phyloP scores from a whole-genome alignment of 2,113 vertebrate species.

The Laterallus jamaicensis region DNA sequence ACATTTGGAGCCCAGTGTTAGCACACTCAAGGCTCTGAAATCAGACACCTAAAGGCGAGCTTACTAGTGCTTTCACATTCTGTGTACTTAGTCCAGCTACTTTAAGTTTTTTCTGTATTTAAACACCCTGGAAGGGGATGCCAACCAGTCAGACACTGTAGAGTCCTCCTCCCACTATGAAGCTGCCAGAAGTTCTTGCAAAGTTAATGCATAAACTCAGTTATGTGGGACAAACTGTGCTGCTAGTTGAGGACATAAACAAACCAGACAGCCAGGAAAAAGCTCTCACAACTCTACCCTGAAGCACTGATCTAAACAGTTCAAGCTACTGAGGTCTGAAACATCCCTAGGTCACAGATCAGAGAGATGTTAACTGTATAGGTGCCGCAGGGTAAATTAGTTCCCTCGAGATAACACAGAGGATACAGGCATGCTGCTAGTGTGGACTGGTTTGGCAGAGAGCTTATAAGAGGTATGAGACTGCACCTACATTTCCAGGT shows the following conservation, averaged over 20 bases:
- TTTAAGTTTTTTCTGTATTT: neutral
- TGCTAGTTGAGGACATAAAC: neutral
- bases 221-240: neutral
- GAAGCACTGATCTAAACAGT: neutral
- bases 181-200: neutral
- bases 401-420: neutral
- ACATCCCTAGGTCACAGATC: neutral
- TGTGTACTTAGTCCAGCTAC: neutral
- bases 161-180: neutral
- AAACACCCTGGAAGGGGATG: neutral
- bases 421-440: neutral
- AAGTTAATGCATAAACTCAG: neutral
- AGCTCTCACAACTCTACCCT: neutral
- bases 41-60: neutral
- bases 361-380: neutral
- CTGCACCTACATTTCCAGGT: neutral
- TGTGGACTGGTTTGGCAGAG: neutral
- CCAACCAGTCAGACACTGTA: neutral
- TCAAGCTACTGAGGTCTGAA: neutral
- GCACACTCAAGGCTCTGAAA: neutral
- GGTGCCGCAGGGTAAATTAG: neutral
- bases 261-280: neutral
- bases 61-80: neutral
- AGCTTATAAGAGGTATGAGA: neutral
- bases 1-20: fast-evolving